Percentiles rank a stretch among this genome's conserved stretches.
Conservation (phyloP, 2,797 vertebrate species). For the Crocidura indochinensis region DNA sequence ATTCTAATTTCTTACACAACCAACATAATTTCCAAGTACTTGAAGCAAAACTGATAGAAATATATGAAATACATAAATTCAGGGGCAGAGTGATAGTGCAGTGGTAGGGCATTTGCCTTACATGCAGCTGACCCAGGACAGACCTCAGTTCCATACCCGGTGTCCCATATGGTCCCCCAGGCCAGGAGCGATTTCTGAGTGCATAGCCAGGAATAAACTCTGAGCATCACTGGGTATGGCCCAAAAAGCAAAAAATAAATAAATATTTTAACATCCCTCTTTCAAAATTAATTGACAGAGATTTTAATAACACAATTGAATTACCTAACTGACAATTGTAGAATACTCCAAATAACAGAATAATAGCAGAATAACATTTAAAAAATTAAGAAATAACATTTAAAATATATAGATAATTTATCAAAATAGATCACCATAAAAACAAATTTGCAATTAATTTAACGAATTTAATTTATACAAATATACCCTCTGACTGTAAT, state of each 20-base stretch:
- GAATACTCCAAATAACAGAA: background rate
- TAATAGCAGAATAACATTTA: background rate
- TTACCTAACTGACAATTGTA: background rate
- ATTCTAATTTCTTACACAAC: background rate
- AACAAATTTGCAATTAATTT: background rate
- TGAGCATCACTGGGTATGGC: no score
- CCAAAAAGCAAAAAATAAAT: background rate
- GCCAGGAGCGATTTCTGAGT: no score
- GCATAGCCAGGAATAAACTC: no score
- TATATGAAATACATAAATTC: background rate
- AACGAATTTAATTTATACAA: slow-evolving; percentile 1
- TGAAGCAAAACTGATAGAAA: background rate
- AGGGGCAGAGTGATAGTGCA: background rate
- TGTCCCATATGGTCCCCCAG: no score
- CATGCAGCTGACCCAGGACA: no score
- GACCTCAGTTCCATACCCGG: no score
- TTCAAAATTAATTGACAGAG: background rate
- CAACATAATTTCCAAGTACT: background rate
- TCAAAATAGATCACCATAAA: background rate
- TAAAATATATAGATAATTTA: background rate
- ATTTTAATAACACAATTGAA: background rate
- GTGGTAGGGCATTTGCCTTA: no score
- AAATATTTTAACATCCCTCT: background rate
- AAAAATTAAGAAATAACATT: background rate
- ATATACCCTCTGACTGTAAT: background rate